phyloP scores from a whole-genome alignment of 2,888 invertebrate genomes.

The Leptinotarsa peninsularis region DNA sequence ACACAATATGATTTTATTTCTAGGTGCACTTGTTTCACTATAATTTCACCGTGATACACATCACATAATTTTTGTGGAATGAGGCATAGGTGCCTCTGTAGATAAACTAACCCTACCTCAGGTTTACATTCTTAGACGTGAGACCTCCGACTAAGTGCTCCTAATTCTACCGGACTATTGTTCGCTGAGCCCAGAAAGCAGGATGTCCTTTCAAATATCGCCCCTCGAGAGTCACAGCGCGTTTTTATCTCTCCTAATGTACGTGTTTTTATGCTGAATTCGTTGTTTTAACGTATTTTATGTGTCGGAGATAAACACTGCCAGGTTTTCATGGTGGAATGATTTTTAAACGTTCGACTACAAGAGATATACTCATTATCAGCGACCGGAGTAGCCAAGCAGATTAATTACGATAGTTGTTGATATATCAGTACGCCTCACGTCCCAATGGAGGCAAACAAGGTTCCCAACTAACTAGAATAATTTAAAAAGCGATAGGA shows the following conservation, averaged over 20 bases:
- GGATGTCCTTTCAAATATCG: slow-evolving; percentile 20
- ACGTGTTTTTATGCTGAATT: slow-evolving; percentile 21
- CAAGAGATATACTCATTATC: slow-evolving; percentile 2
- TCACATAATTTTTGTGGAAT: too few species aligned
- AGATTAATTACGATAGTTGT: slow-evolving; percentile 8
- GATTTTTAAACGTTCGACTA: slow-evolving; percentile 1
- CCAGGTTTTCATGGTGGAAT: slow-evolving; percentile 14
- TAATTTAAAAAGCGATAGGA: too few species aligned
- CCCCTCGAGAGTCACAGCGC: slow-evolving; percentile 7
- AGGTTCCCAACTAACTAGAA: not conserved
- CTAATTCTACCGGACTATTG: slow-evolving; percentile 5
- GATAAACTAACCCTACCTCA: too few species aligned
- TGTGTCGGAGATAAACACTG: slow-evolving; percentile 12
- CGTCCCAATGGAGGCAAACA: not conserved
- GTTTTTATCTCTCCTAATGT: slow-evolving; percentile 19
- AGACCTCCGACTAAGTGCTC: too few species aligned
- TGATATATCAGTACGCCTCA: not conserved
- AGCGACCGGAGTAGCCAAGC: slow-evolving; percentile 1
- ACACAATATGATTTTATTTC: too few species aligned
- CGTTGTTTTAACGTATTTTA: slow-evolving; percentile 18
- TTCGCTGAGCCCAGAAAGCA: slow-evolving; percentile 8
- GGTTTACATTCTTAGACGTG: too few species aligned
- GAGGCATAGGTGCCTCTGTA: too few species aligned
- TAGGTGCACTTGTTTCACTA: too few species aligned
- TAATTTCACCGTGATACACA: too few species aligned